phyloP scores from a whole-genome alignment of 2,888 invertebrate genomes.

The Lasioglossum pauxillum region DNA sequence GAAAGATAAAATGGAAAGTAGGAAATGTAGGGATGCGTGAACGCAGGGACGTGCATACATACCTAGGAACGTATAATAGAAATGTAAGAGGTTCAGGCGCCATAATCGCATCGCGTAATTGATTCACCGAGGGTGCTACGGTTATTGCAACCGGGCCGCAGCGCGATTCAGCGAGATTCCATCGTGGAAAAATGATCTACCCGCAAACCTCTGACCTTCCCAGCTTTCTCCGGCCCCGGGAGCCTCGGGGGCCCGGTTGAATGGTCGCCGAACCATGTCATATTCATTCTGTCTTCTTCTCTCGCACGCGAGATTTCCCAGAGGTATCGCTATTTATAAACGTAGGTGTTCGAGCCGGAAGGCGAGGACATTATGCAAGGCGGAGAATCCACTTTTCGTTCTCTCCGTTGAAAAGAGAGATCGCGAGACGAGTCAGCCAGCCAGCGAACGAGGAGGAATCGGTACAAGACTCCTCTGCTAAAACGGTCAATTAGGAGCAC shows the following conservation, averaged over 20 bases:
- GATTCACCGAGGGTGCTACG: background rate
- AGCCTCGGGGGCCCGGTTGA: background rate
- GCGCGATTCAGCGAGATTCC: background rate
- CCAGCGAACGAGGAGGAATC: background rate
- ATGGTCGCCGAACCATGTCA: constrained; percentile 1
- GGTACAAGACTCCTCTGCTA: background rate
- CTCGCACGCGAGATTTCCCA: background rate
- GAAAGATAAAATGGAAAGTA: background rate
- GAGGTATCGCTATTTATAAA: constrained; percentile 16
- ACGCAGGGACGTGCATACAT: background rate
- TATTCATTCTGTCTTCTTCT: background rate
- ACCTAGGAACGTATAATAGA: background rate
- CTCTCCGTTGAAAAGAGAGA: background rate
- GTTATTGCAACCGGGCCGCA: background rate
- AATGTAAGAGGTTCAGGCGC: background rate
- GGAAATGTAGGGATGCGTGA: background rate
- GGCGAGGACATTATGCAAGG: constrained; percentile 1
- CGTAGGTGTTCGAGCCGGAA: background rate
- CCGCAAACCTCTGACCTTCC: background rate
- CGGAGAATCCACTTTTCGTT: background rate
- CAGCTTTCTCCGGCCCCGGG: constrained; percentile 4
- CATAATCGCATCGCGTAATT: background rate
- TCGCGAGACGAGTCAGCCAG: constrained; percentile 3
- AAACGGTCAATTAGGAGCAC: background rate
- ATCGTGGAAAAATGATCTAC: constrained; percentile 6